Base-by-base conservation (phyloP, 1,140 invertebrate species). In the Pararge aegeria region DNA sequence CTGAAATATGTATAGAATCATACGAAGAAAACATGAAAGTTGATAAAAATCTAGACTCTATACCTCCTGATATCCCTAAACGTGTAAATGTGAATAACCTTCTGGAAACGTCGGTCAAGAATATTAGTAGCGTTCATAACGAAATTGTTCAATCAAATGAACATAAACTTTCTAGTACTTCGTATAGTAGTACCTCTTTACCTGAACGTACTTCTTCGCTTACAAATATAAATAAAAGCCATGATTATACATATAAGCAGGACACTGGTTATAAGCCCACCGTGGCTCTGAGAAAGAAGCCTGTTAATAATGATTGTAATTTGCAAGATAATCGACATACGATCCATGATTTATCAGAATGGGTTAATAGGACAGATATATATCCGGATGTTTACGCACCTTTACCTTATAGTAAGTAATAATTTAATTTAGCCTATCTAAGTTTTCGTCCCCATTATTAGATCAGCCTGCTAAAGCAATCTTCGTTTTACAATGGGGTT, bases 331-430 rank as follows among this genome's bases (percentile, higher is more conserved):
- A 83, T 57, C 78, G 84, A 6, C 86, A 89, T 44, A 84, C 81
- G 2, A 29, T 87, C 12, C 77, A 84, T 51, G 82, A 87, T 15
- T 65, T 78, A 42, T 70, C 73, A 4, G 78, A 84, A 54, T 87
- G 84, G 84, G 74, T 60, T 6, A 87, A 87, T 56, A 81, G 86
- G 55, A 83, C 81, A 2, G 75, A 77, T 56, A 79, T 78, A 52
- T 89, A 87, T 69, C 84, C 84, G 30, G 87, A 89, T 58, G 87
- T 89, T 19, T 89, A 89, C 51, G 87, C 84, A 29, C 87, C 87
- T 48, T 61, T 89, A 29, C 86, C 86, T 19, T 89, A 86, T 53
- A 89, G 86, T 89, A 73, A 86, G 86, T 85, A 61, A 34, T 34
- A 1, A n/a, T 12, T 34, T 12, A n/a, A 27, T 4, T 3, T 4